These are phyloP conservation scores for Styela plicata DNA, from an alignment of 23 tunicate species.

Conservation along the genomic window DNA sequence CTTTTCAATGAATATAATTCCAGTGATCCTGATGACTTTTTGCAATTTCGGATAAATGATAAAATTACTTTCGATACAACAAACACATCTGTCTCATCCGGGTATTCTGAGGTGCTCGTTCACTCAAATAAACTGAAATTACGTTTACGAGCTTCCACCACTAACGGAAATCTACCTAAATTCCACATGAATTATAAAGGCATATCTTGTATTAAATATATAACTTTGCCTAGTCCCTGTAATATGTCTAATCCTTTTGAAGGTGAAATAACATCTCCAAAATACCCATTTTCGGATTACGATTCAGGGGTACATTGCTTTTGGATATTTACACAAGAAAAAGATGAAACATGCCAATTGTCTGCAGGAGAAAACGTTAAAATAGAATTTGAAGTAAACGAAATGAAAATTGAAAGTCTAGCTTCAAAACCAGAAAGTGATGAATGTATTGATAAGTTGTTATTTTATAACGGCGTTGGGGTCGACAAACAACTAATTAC, in stretches of 20 bases:
- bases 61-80: neutral
- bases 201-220: neutral
- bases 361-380: neutral
- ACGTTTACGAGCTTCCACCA: neutral
- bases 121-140: neutral
- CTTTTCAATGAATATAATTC: neutral
- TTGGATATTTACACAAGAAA: neutral
- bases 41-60: neutral
- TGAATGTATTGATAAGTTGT: neutral
- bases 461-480: neutral
- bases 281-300: neutral
- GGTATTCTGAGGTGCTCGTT: neutral
- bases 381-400: neutral
- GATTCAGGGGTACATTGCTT: neutral
- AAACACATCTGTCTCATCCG: neutral
- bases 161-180: neutral
- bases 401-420: constrained; percentile 9
- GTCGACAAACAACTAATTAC: neutral
- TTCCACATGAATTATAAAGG: constrained; percentile 1
- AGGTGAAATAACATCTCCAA: constrained; percentile 1
- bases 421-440: neutral
- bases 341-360: neutral
- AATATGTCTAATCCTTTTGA: neutral
- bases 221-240: neutral
- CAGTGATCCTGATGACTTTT: neutral